Conservation (phyloP, 2,888 invertebrate species). For the Harmothoe impar region DNA sequence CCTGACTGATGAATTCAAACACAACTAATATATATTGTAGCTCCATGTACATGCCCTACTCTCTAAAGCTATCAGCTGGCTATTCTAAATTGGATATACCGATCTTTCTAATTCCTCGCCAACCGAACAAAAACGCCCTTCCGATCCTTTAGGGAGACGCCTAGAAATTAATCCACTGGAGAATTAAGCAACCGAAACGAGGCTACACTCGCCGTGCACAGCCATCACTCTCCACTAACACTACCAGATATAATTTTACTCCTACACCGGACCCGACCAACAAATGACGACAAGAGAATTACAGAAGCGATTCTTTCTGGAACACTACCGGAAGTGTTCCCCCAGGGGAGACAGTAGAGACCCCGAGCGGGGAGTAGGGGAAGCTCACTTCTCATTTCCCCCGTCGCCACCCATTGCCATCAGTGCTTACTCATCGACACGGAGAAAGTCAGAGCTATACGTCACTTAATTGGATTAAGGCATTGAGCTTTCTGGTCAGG, state of each 20-base stretch:
- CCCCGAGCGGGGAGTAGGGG: not conserved
- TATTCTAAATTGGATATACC: no score
- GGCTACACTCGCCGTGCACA: not conserved
- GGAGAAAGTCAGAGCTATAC: conserved; percentile 34
- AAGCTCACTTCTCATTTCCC: conserved; percentile 59
- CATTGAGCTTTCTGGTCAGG: conserved; percentile 59
- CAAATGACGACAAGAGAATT: conserved; percentile 12
- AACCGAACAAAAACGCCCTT: no score
- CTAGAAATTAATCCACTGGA: not conserved
- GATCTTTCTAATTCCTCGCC: no score
- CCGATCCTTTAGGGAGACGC: no score
- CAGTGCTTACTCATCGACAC: conserved; percentile 59
- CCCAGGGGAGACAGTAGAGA: conserved; percentile 50
- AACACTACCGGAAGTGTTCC: conserved; percentile 22
- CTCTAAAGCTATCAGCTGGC: no score
- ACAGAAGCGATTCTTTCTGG: not conserved
- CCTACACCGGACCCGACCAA: not conserved
- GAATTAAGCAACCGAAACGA: not conserved
- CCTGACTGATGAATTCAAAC: no score
- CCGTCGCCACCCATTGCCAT: conserved; percentile 52
- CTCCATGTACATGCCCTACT: no score
- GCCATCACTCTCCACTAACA: not conserved
- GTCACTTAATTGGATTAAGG: conserved; percentile 57
- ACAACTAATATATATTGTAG: no score
- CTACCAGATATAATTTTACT: conserved; percentile 13